A percentile compares a stretch with the other conserved stretches of the same genome.
phyloP scores from a whole-genome alignment of 1,140 invertebrate genomes.

The Odontomachus brunneus region DNA sequence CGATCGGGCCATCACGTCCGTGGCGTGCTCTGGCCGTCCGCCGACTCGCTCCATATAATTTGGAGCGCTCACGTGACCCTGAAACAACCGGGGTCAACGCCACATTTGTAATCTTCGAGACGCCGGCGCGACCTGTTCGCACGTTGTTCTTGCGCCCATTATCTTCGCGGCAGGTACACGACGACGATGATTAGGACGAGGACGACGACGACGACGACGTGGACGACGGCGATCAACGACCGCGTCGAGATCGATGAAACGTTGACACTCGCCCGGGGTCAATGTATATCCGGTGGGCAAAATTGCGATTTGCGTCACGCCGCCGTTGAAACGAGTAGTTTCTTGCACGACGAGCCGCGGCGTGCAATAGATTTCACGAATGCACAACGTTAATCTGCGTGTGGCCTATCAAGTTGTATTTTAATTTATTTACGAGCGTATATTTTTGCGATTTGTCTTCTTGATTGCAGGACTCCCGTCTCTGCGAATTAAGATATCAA shows the following conservation, averaged over 20 bases:
- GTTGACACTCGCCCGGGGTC: conserved; percentile 2
- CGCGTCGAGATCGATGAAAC: conserved; percentile 14
- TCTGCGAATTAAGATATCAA: not conserved
- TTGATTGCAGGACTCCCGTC: not conserved
- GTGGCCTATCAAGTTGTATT: too few relatives aligned
- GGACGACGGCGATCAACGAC: not conserved
- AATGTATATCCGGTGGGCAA: not conserved
- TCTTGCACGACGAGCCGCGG: not conserved
- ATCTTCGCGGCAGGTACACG: conserved; percentile 73
- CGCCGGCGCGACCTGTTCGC: conserved; percentile 84
- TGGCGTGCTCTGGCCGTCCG: conserved; percentile 78
- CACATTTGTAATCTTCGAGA: conserved; percentile 83
- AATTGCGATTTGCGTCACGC: not conserved
- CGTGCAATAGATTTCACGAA: too few relatives aligned
- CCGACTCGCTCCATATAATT: conserved; percentile 84
- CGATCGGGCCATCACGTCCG: conserved; percentile 80
- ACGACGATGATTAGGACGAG: conserved; percentile 64
- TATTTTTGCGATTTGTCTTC: not conserved
- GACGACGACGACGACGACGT: conserved; percentile 17
- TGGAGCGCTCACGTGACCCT: conserved; percentile 84
- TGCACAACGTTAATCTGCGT: too few relatives aligned
- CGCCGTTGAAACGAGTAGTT: too few relatives aligned
- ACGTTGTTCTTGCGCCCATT: conserved; percentile 79
- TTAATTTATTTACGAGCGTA: too few relatives aligned
- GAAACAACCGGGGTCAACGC: conserved; percentile 82